Evolutionary conservation across 2,113 vertebrate species (phyloP).

Genomic region (Chiloscyllium plagiosum): DNA sequence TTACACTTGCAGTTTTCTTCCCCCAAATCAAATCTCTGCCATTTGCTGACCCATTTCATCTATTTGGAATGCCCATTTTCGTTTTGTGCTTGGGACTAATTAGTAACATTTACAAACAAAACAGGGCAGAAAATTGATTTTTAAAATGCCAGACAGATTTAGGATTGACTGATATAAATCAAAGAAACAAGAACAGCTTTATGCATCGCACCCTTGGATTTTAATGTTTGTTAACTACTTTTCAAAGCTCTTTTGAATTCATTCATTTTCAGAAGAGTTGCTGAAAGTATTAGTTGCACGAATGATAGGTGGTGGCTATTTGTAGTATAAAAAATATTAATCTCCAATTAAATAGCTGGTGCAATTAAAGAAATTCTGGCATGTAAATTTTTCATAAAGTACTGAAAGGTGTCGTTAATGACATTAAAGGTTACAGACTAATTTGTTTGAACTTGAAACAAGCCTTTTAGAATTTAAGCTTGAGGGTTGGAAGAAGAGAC

Average conservation of each 20-base stretch:
- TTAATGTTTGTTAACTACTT: background rate
- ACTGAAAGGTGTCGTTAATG: background rate
- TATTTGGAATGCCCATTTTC: background rate
- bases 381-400: background rate
- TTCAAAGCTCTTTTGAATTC: background rate
- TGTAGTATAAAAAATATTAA: conserved; percentile 6
- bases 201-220: background rate
- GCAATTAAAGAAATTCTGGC: background rate
- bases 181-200: background rate
- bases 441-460: background rate
- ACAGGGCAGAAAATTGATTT: background rate
- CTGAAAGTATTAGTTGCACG: background rate
- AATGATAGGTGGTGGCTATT: background rate
- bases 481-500: background rate
- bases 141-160: background rate
- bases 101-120: background rate
- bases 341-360: background rate
- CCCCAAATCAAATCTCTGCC: background rate
- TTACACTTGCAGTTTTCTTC: background rate
- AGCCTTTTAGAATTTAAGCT: background rate
- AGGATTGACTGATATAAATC: background rate
- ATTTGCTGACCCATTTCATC: background rate
- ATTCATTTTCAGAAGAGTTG: background rate
- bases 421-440: background rate
- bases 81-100: background rate